Evolutionary conservation across 2,888 invertebrate species (phyloP).

Genomic region (Agrypnus murinus): DNA sequence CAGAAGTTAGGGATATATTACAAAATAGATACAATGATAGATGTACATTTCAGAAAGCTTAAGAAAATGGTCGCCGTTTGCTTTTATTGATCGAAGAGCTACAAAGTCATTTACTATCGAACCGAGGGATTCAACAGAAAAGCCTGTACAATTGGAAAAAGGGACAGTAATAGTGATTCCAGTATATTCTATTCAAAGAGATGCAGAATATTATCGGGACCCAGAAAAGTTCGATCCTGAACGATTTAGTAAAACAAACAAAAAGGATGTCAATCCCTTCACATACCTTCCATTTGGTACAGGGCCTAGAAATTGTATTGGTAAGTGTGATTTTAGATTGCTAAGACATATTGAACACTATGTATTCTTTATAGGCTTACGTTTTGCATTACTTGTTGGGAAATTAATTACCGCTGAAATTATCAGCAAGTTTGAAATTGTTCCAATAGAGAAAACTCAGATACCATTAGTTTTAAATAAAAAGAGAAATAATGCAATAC

Average conservation of each 20-base stretch:
- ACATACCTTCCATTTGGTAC: conserved; percentile 73
- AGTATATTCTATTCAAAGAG: conserved; percentile 73
- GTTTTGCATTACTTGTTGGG: conserved; percentile 60
- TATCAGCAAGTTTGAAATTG: conserved; percentile 56
- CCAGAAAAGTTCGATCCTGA: conserved; percentile 73
- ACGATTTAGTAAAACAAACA: conserved; percentile 73
- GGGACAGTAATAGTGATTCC: conserved; percentile 69
- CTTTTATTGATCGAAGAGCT: conserved; percentile 71
- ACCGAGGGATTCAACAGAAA: conserved; percentile 12
- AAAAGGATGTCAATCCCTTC: conserved; percentile 71
- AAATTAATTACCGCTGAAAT: conserved; percentile 57
- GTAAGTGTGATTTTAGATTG: too few species aligned
- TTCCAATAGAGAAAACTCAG: conserved; percentile 56
- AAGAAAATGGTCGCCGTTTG: conserved; percentile 71
- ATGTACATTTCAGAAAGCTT: conserved; percentile 71
- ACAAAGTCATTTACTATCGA: conserved; percentile 69
- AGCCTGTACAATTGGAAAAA: conserved; percentile 42
- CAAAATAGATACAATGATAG: too few species aligned
- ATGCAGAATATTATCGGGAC: conserved; percentile 73
- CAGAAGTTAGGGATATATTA: too few species aligned
- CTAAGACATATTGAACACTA: too few species aligned
- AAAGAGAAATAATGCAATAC: conserved; percentile 46
- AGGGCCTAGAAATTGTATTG: conserved; percentile 67
- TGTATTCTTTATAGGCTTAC: conserved; percentile 52
- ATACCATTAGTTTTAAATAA: conserved; percentile 58